Evolutionary conservation across 2,888 invertebrate species (phyloP), one percentile per base, ranked within the genome.

Genomic region (Ornithoptera priamus): DNA sequence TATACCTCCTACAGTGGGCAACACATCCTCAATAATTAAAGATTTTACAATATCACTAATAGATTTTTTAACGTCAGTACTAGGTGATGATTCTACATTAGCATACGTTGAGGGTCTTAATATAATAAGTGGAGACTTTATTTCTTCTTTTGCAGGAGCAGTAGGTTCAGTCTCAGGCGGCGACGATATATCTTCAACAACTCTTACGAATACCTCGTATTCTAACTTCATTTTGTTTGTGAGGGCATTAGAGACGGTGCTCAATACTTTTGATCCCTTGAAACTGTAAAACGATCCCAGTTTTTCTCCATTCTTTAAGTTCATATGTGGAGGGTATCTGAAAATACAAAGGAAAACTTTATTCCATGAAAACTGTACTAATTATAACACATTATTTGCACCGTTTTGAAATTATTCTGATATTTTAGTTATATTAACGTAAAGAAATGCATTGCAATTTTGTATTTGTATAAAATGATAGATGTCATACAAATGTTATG

Each of bases 151-250:
- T n/a, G 17, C 42, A 10, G 39, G 24, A 42, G 66, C 53, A 3
- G 22, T 59, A 10, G 46, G 36, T 58, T 12, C 62, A 50, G 20
- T 58, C 18, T 62, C 76, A 65, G 6, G 73, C 75, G 65, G 57
- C 24, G 42, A 24, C 46, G 70, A 67, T 10, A 78, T 79, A 72
- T 84, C 82, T 68, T 90, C 89, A 0, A 90, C 86, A 7, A 92
- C 82, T 75, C 86, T 83, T n/a, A 90, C 88, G 70, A 87, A 85
- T 1, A 92, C 88, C 83, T 90, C 91, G 71, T 91, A 92, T 72
- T 92, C 86, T 69, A 92, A 77, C 75, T 89, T 91, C 53, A 90
- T 70, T 72, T 88, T 89, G 72, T 81, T 88, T 22, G 81, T 86
- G 8, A 84, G 74, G 0, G 84, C 74, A 73, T 88, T 85, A 5